phyloP scores from a whole-genome alignment of 2,888 invertebrate genomes.

The Tinea pellionella region DNA sequence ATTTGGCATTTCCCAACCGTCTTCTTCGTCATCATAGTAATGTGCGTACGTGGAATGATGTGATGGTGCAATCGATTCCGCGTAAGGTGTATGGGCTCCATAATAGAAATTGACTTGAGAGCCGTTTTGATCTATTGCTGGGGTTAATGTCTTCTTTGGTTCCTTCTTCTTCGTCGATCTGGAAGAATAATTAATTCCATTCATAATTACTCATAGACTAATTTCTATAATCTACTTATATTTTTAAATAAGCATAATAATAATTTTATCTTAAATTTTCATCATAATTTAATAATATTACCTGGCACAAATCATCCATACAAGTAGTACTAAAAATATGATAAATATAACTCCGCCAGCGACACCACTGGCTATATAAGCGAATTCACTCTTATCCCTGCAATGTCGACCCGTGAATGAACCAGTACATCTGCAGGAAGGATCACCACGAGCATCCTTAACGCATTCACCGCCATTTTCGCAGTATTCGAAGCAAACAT shows the following conservation, averaged over 20 bases:
- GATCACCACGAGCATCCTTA: slow-evolving; percentile 84
- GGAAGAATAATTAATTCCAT: slow-evolving; percentile 16
- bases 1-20: slow-evolving; percentile 98
- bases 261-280: too few relatives aligned
- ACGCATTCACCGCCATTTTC: slow-evolving; percentile 91
- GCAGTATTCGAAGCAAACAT: slow-evolving; percentile 87
- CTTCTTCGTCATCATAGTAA: slow-evolving; percentile 95
- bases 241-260: too few relatives aligned
- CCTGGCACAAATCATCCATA: slow-evolving; percentile 98
- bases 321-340: slow-evolving; percentile 90
- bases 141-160: slow-evolving; percentile 90
- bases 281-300: too few relatives aligned
- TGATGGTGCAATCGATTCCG: slow-evolving; percentile 94
- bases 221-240: background rate
- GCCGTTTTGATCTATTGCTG: slow-evolving; percentile 90
- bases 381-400: slow-evolving; percentile 92
- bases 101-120: slow-evolving; percentile 97
- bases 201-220: background rate
- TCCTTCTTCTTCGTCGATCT: slow-evolving; percentile 89
- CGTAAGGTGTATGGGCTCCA: slow-evolving; percentile 94
- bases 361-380: slow-evolving; percentile 94
- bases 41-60: slow-evolving; percentile 96
- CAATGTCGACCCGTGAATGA: slow-evolving; percentile 93
- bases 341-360: slow-evolving; percentile 94
- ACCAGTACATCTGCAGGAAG: slow-evolving; percentile 89